Conservation (phyloP, 2,888 invertebrate species). For the Folsomia manolachei region DNA sequence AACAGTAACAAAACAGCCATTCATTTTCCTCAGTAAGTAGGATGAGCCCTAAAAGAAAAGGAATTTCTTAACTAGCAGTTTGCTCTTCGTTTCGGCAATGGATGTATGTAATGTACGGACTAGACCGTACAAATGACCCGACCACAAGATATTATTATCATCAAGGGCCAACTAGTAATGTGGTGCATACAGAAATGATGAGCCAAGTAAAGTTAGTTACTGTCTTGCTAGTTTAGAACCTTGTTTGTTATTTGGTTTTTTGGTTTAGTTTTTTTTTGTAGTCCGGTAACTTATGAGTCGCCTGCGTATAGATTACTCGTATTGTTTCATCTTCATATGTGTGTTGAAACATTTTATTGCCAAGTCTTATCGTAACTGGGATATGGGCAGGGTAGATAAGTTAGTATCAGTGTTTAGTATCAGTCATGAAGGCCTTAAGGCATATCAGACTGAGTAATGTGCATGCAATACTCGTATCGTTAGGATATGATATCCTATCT, state of each 20-base stretch:
- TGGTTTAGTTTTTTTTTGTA: neutral
- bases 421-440: neutral
- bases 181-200: no score
- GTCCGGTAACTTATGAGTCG: constrained; percentile 6
- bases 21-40: neutral
- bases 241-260: constrained; percentile 8
- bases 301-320: neutral
- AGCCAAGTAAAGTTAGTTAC: neutral
- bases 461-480: neutral
- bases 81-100: no score
- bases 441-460: neutral
- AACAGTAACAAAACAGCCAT: neutral
- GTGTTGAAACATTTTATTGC: neutral
- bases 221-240: neutral
- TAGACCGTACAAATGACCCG: neutral
- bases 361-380: neutral
- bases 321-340: constrained; percentile 10
- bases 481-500: neutral
- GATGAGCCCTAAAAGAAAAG: neutral
- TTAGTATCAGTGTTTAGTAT: neutral
- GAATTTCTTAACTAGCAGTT: constrained; percentile 2
- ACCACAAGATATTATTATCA: constrained; percentile 10
- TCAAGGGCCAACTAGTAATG: neutral
- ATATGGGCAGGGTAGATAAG: neutral
- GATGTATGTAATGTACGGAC: no score